phyloP scores from a whole-genome alignment of 2,888 invertebrate genomes.

The Eupithecia pulchellata region DNA sequence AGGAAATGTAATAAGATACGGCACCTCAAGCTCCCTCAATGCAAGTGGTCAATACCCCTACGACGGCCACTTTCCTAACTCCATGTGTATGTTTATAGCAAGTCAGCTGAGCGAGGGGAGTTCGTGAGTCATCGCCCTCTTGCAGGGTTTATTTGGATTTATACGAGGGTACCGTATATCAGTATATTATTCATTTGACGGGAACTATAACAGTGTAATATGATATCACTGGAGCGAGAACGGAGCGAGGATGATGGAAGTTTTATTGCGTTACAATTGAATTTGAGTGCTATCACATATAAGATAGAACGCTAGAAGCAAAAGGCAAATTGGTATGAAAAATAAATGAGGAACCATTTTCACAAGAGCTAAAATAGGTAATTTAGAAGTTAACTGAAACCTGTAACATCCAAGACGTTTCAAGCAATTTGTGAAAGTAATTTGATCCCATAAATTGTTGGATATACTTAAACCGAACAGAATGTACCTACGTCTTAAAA shows the following conservation, averaged over 20 bases:
- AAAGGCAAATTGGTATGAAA: not conserved
- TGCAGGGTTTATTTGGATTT: conserved; percentile 51
- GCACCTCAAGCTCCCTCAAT: conserved; percentile 8
- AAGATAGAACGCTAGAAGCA: not conserved
- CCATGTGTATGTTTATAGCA: not conserved
- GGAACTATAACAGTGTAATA: conserved; percentile 20
- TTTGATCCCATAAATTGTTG: not conserved
- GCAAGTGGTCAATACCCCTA: conserved; percentile 7
- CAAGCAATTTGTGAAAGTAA: not conserved
- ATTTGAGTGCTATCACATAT: not conserved
- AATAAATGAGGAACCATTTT: not conserved
- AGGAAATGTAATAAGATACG: conserved; percentile 6
- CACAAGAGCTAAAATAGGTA: not conserved
- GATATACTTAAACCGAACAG: not conserved
- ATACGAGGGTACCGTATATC: conserved; percentile 42
- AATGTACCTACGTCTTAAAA: not conserved
- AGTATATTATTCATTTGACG: conserved; percentile 44
- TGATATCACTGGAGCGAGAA: conserved; percentile 23
- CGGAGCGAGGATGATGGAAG: conserved; percentile 11
- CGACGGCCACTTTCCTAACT: conserved; percentile 2
- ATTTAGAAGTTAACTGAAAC: not conserved
- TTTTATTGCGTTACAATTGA: conserved; percentile 15
- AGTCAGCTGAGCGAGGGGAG: not conserved
- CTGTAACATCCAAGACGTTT: not conserved
- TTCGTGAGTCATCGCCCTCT: conserved; percentile 29